Base-by-base conservation (phyloP, 2,113 vertebrate genomes). In the Catagonus wagneri region DNA sequence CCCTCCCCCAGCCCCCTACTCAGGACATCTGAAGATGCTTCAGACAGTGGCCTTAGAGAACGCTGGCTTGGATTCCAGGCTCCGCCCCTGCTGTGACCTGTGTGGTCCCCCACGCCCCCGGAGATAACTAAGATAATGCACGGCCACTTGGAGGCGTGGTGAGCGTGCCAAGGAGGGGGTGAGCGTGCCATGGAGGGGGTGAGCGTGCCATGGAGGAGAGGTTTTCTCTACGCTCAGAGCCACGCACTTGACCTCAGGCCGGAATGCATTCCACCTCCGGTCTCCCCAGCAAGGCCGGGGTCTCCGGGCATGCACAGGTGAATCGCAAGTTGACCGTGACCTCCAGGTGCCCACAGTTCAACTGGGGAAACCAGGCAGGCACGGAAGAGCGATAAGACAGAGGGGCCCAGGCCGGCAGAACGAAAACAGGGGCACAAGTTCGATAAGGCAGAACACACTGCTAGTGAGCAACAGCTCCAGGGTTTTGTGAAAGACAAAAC, bases 61-160 rank as follows among this genome's bases (percentile, higher is more conserved):
- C n/a, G 54, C 78, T 68, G n/a, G 52, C 74, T 9, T 63, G 58
- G 20, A 63, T 52, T 66, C 92, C 66, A 86, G 69, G 32, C 80
- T 52, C 63, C 34, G 54, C 10, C 36, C 58, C n/a, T 61, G 36
- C 20, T 44, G 12, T 23, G 23, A 32, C 22, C 85, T 83, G 54
- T 80, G 93, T 87, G 76, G 76, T 32, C 52, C 19, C 80, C 58
- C 78, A 44, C n/a, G 8, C 44, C 44, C 44, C 74, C 71, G 56
- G 79, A 94, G 80, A 29, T 66, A 94, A 84, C 63, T 34, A 83
- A 79, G 54, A 94, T 27, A 27, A 80, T 34, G 17, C 66, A 29
- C 25, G 29, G 71, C 32, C 63, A 83, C 15, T 34, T 39, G 0
- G 0, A 11, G 50, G 54, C 12, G 0, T 0, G 2, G 65, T 50